Percentiles rank a stretch among this genome's conserved stretches.
Conservation (phyloP, 2,113 vertebrate genomes). For the Hippocampus zosterae region DNA sequence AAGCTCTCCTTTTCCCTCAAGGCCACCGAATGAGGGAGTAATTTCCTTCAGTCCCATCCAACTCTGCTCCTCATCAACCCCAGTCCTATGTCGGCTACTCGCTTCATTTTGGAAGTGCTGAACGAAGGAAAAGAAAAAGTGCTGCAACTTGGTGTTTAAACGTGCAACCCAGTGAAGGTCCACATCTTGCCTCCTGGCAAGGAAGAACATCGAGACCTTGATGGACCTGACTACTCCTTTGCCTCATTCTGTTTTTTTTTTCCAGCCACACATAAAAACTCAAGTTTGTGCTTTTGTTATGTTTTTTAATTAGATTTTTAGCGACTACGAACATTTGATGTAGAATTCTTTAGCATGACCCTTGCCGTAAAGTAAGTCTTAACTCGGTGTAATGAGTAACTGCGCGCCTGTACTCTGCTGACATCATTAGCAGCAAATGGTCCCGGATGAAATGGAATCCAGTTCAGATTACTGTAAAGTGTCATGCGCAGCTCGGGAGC, state of each 20-base stretch:
- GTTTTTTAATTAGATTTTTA: slow-evolving; percentile 31
- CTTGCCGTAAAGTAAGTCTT: slow-evolving; percentile 40
- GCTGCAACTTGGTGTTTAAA: slow-evolving; percentile 15
- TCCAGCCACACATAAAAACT: slow-evolving; percentile 24
- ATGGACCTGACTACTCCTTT: slow-evolving; percentile 25
- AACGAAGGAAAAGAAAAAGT: slow-evolving; percentile 45
- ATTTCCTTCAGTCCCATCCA: slow-evolving; percentile 14
- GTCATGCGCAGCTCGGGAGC: slow-evolving; percentile 44
- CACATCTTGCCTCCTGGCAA: slow-evolving; percentile 6
- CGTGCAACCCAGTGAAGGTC: slow-evolving; percentile 13
- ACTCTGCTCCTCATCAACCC: slow-evolving; percentile 27
- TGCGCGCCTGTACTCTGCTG: neutral
- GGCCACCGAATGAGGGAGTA: slow-evolving; percentile 82
- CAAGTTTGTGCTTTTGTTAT: slow-evolving; percentile 31
- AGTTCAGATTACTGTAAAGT: slow-evolving; percentile 25
- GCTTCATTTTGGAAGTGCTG: slow-evolving; percentile 94
- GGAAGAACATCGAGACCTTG: slow-evolving; percentile 31
- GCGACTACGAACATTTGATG: slow-evolving; percentile 53
- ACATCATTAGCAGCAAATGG: slow-evolving; percentile 30
- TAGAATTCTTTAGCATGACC: slow-evolving; percentile 52
- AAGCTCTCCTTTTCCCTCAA: slow-evolving; percentile 98
- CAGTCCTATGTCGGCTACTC: slow-evolving; percentile 80
- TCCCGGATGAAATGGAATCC: slow-evolving; percentile 24
- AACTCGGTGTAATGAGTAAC: slow-evolving; percentile 33
- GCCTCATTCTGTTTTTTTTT: slow-evolving; percentile 1